Conservation (phyloP, 2,888 invertebrate genomes). For the Zhengitettix transpicula region DNA sequence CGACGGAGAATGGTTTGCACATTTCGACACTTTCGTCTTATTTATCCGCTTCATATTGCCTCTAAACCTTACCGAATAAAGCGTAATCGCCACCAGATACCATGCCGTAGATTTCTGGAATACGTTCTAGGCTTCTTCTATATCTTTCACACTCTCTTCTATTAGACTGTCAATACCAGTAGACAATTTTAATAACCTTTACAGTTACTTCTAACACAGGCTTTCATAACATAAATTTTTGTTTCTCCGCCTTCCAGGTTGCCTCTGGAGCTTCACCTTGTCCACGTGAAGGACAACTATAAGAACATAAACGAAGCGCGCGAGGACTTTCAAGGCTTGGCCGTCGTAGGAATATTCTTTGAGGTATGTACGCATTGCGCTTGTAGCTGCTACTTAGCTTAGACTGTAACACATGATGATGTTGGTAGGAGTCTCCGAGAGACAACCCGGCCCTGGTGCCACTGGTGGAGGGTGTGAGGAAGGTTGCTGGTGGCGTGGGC, state of each 20-base stretch:
- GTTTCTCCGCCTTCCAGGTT: background rate
- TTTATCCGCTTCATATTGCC: too few species aligned
- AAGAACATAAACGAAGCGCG: background rate
- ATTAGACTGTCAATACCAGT: too few species aligned
- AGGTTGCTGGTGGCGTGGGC: background rate
- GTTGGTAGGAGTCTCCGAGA: background rate
- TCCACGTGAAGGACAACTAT: background rate
- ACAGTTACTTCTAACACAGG: too few species aligned
- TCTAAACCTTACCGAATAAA: too few species aligned
- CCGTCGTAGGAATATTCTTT: background rate
- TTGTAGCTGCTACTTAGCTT: background rate
- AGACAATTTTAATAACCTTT: too few species aligned
- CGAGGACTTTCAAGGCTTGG: background rate
- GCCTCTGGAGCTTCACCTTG: background rate
- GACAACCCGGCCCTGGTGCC: background rate
- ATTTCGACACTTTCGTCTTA: background rate
- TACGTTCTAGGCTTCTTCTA: too few species aligned
- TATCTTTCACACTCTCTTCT: too few species aligned
- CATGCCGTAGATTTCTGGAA: too few species aligned
- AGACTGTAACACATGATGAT: background rate
- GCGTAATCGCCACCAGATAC: too few species aligned
- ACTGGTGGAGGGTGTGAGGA: background rate
- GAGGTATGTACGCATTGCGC: background rate
- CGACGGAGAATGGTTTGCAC: constrained; percentile 30
- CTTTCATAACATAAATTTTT: too few species aligned